A percentile compares a stretch with the other conserved stretches of the same genome.
phyloP scores from a whole-genome alignment of 2,113 vertebrate genomes.

The Colistium nudipinnis region DNA sequence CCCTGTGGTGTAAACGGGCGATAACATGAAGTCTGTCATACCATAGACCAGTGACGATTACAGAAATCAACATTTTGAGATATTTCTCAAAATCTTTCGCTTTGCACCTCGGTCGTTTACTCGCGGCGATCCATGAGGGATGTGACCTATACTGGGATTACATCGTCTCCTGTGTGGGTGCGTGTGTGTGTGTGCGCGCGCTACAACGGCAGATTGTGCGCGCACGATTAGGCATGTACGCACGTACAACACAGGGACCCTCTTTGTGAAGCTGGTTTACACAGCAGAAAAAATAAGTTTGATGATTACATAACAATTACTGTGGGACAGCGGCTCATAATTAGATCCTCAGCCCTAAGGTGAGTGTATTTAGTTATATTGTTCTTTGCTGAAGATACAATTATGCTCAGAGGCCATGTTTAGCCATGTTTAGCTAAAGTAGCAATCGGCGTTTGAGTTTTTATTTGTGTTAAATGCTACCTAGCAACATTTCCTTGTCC shows the following conservation, averaged over 20 bases:
- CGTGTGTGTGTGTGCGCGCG: conserved; percentile 3
- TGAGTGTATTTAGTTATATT: not conserved
- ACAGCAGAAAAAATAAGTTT: not conserved
- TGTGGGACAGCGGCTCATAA: not conserved
- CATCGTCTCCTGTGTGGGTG: conserved; percentile 20
- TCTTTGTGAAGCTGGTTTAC: conserved; percentile 20
- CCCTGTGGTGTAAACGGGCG: not conserved
- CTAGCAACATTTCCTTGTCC: no score
- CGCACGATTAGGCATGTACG: conserved; percentile 18
- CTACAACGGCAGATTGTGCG: no score
- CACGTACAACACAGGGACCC: conserved; percentile 21
- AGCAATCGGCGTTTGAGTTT: no score
- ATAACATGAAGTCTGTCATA: not conserved
- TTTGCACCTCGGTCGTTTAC: conserved; percentile 17
- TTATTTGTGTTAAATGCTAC: no score
- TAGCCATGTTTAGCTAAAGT: no score
- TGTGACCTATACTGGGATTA: conserved; percentile 22
- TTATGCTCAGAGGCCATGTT: no score
- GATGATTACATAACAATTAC: conserved; percentile 33
- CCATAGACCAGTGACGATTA: not conserved
- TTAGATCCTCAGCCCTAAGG: not conserved
- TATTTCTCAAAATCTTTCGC: not conserved
- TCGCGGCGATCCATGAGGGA: not conserved
- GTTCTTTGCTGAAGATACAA: no score
- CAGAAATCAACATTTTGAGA: conserved; percentile 4